Evolutionary conservation across 1,140 invertebrate genomes (phyloP).

Genomic region (Homalodisca vitripennis): DNA sequence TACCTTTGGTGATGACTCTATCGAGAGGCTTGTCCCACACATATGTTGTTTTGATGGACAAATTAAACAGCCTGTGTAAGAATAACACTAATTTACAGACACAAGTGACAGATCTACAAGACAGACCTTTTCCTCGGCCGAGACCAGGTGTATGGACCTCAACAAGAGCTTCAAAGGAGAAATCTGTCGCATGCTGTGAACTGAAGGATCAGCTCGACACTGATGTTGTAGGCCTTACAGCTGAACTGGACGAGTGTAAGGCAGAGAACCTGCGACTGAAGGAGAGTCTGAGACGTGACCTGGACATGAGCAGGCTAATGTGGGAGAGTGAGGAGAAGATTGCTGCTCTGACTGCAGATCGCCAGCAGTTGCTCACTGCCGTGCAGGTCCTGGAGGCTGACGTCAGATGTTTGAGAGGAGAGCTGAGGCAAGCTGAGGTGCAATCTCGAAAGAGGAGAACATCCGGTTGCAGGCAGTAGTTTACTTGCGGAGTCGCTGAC

Average conservation of each 20-base stretch:
- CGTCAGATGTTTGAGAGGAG: background rate
- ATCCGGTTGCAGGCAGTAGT: too few species aligned
- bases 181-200: background rate
- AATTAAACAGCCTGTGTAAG: background rate
- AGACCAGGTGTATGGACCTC: background rate
- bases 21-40: background rate
- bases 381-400: background rate
- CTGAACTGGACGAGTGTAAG: background rate
- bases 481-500: too few species aligned
- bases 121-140: background rate
- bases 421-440: background rate
- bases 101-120: background rate
- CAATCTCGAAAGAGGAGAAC: background rate
- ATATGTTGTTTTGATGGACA: background rate
- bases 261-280: background rate
- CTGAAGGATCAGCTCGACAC: background rate
- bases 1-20: background rate
- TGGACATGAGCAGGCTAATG: background rate
- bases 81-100: background rate
- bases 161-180: background rate
- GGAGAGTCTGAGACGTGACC: background rate
- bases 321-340: background rate
- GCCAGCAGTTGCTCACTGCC: background rate
- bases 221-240: background rate
- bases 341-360: background rate